These are phyloP conservation scores for Cantharis lateralis DNA, from an alignment of 2,888 invertebrate species.

Conservation along the genomic window DNA sequence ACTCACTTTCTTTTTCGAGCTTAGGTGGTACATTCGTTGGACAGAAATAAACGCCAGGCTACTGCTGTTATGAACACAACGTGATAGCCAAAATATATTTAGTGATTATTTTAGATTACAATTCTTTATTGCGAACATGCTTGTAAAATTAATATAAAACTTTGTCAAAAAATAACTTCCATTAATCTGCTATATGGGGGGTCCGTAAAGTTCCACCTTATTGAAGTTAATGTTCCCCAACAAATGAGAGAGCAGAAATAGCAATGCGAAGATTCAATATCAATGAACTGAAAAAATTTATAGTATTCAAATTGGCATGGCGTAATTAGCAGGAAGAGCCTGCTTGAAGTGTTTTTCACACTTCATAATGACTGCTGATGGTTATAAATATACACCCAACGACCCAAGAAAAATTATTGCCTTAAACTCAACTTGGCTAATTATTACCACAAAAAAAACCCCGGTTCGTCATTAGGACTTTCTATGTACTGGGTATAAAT, in stretches of 20 bases:
- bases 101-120: not conserved
- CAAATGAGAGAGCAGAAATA: not conserved
- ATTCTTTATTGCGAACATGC: not conserved
- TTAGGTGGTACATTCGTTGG: constrained; percentile 36
- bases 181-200: not conserved
- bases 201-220: not conserved
- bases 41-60: constrained; percentile 47
- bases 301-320: not conserved
- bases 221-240: not conserved
- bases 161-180: not conserved
- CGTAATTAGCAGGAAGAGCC: not conserved
- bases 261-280: not conserved
- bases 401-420: not conserved
- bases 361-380: not conserved
- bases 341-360: not conserved
- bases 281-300: not conserved
- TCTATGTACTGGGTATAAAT: not conserved
- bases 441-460: not conserved
- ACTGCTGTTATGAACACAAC: constrained; percentile 40
- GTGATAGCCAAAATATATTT: constrained; percentile 25
- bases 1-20: constrained; percentile 47
- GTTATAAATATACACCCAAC: not conserved
- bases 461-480: not conserved
- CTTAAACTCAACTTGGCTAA: not conserved
- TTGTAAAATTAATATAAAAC: not conserved